Evolutionary conservation across 2,797 vertebrate genomes (phyloP), one percentile per base, ranked within the genome.

Genomic region (Microctenopoma stevenorrisi): DNA sequence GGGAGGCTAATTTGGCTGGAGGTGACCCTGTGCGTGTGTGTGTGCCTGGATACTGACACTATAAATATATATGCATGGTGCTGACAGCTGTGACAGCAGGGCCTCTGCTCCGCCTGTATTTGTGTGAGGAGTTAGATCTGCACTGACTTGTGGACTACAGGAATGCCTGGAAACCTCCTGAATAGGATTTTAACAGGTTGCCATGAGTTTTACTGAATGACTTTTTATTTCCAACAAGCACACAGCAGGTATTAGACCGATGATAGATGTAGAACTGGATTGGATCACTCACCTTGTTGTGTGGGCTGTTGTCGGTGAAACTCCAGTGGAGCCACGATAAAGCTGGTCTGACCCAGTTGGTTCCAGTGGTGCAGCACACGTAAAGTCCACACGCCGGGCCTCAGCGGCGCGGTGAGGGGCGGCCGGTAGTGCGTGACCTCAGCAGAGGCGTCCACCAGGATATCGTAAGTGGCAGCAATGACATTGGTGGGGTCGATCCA

Each of bases 381-480:
- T 69, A 99, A 94, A 0, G 94, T 97, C 98, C 98, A 99, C 82
- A 95, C 72, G 22, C 98, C 97, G 0, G 98, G 97, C 40, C 97
- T 87, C 81, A 99, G 94, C 0, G 98, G 98, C 59, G 92, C 56
- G 54, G 94, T 96, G 78, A 99, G 84, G 3, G 98, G 97, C 2
- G 97, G 98, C 75, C 97, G 95, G 91, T 99, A 99, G 91, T 98
- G 96, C 0, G 98, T 98, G 67, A 95, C 97, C 66, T 99, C 98
- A 0, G 97, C 96, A 0, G 94, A 91, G 33, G 96, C 95, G 53
- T 99, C 98, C 9, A 99, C 97, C 11, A 97, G 94, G 81, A 99
- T 97, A 82, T 99, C 98, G 0, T 99, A 99, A 0, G 98, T 99
- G 70, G 97, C 96, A 0, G 98, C 98, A 12, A 99, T 99, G 35